Conservation (phyloP, 2,888 invertebrate species). For the Myopa tessellatipennis region DNA sequence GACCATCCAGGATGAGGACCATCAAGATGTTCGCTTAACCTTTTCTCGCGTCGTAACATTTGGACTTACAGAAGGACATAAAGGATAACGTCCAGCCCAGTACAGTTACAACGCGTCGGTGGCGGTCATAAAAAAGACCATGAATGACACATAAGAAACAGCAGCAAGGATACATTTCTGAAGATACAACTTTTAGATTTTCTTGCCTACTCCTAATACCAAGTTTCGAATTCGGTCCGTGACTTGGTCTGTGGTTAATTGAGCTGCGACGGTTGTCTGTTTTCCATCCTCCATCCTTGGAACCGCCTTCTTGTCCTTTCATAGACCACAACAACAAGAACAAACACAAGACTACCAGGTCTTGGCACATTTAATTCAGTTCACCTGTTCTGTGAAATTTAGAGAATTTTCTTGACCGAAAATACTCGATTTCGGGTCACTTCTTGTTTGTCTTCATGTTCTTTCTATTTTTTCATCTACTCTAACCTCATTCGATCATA, state of each 20-base stretch:
- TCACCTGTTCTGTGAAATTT: neutral
- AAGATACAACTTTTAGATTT: neutral
- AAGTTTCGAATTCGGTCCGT: no score
- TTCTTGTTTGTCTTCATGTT: conserved; percentile 14
- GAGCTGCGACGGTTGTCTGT: neutral
- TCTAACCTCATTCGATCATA: conserved; percentile 27
- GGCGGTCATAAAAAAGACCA: neutral
- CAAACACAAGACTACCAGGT: neutral
- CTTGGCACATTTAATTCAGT: neutral
- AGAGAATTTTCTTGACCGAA: conserved; percentile 18
- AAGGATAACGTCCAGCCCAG: neutral
- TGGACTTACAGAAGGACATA: neutral
- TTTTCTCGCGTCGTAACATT: no score
- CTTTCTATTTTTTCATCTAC: conserved; percentile 17
- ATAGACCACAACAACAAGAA: neutral
- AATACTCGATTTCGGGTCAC: conserved; percentile 29
- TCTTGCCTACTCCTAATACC: neutral
- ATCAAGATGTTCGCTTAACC: no score
- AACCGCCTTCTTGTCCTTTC: neutral
- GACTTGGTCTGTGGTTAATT: neutral
- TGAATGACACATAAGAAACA: neutral
- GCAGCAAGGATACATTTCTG: neutral
- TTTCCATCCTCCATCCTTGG: no score
- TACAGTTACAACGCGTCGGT: neutral
- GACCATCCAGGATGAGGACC: neutral